A percentile compares a stretch with the other conserved stretches of the same genome.
These are phyloP conservation scores for Pegoplata infirma DNA, from an alignment of 2,888 invertebrate species.

Conservation along the genomic window DNA sequence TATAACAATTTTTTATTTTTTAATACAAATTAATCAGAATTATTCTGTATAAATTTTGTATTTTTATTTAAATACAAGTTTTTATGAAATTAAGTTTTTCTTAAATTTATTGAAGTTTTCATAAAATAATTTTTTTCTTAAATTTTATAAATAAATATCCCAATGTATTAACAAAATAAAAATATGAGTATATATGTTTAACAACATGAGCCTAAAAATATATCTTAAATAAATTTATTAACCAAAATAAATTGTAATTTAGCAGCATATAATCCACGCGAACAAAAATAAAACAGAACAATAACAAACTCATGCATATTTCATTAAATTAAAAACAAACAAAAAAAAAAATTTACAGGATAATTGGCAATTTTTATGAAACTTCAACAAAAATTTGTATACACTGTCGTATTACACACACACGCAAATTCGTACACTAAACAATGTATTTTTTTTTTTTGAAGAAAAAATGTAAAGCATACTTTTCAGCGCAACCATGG, in stretches of 20 bases:
- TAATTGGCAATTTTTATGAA: conserved; percentile 1
- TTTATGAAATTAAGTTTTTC: no score
- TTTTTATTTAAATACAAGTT: no score
- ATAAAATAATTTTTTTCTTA: no score
- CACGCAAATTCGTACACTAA: background rate
- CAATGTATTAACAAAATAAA: no score
- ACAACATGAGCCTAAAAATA: background rate
- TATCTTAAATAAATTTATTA: background rate
- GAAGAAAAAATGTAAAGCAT: background rate
- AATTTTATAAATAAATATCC: no score
- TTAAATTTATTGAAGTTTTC: no score
- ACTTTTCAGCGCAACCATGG: background rate
- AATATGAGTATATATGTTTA: no score
- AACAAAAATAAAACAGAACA: background rate
- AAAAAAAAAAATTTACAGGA: background rate
- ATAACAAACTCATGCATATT: conserved; percentile 12
- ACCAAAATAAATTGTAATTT: background rate
- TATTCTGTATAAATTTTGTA: no score
- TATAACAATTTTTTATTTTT: no score
- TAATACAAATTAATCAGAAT: no score
- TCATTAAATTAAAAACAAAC: conserved; percentile 8
- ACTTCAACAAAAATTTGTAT: background rate
- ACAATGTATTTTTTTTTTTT: background rate
- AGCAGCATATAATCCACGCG: background rate
- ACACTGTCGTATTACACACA: background rate